Evolutionary conservation across 2,888 invertebrate genomes (phyloP).

Genomic region (Ellobium chinense): DNA sequence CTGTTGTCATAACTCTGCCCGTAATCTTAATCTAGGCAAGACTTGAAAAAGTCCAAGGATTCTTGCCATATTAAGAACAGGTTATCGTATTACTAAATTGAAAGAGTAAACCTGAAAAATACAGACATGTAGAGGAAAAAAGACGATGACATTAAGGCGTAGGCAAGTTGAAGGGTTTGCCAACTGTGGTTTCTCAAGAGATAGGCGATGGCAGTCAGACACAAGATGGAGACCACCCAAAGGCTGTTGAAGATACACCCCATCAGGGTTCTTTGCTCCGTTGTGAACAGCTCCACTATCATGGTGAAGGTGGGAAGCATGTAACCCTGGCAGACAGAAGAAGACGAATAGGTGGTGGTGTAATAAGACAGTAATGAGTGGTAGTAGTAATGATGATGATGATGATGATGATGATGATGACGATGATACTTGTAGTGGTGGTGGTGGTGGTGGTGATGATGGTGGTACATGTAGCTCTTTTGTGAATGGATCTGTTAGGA

Average conservation of each 20-base stretch:
- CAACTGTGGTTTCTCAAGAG: conserved; percentile 54
- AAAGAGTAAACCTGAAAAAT: too few relatives aligned
- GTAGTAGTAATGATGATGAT: background rate
- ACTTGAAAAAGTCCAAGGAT: too few relatives aligned
- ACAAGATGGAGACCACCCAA: conserved; percentile 60
- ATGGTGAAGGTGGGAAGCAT: conserved; percentile 35
- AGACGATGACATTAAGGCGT: background rate
- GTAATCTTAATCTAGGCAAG: too few relatives aligned
- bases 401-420: conserved; percentile 34
- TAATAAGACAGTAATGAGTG: background rate
- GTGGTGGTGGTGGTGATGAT: background rate
- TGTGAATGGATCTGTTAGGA: too few relatives aligned
- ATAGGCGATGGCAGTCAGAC: conserved; percentile 58
- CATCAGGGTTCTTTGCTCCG: conserved; percentile 56
- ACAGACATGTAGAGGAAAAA: background rate
- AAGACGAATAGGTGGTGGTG: background rate
- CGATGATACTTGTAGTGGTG: conserved; percentile 33
- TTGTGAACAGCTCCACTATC: conserved; percentile 58
- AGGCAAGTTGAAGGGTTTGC: conserved; percentile 55
- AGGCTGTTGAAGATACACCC: conserved; percentile 56
- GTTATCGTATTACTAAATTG: too few relatives aligned
- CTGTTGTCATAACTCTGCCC: too few relatives aligned
- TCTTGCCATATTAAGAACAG: too few relatives aligned
- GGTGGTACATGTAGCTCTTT: background rate
- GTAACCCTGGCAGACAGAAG: conserved; percentile 45